Evolutionary conservation across 2,888 invertebrate genomes (phyloP).

Genomic region (Serripes groenlandicus): DNA sequence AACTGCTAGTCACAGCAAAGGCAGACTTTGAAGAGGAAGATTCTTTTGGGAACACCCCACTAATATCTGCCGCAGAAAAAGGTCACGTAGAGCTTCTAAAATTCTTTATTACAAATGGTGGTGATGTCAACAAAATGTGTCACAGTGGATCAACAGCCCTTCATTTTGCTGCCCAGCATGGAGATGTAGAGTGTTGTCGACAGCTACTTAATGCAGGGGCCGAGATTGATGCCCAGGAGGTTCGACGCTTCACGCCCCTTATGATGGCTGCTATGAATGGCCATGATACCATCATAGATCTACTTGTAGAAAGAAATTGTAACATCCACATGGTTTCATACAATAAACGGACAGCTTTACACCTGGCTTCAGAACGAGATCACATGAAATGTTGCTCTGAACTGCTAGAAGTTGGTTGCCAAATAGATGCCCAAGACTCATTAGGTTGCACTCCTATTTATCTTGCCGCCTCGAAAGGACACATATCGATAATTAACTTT

Average conservation of each 20-base stretch:
- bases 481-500: slow-evolving; percentile 75
- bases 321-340: slow-evolving; percentile 82
- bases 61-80: slow-evolving; percentile 82
- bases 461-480: slow-evolving; percentile 82
- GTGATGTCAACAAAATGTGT: slow-evolving; percentile 81
- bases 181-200: slow-evolving; percentile 77
- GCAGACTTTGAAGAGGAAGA: slow-evolving; percentile 82
- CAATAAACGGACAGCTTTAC: slow-evolving; percentile 81
- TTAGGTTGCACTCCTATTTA: slow-evolving; percentile 82
- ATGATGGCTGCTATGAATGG: slow-evolving; percentile 85
- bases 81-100: slow-evolving; percentile 79
- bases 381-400: slow-evolving; percentile 74
- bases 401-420: slow-evolving; percentile 77
- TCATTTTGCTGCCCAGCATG: slow-evolving; percentile 81
- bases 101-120: slow-evolving; percentile 74
- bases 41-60: slow-evolving; percentile 81
- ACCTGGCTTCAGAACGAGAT: slow-evolving; percentile 81
- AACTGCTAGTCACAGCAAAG: slow-evolving; percentile 75
- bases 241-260: slow-evolving; percentile 83
- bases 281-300: slow-evolving; percentile 76
- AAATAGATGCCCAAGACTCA: slow-evolving; percentile 80
- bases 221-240: slow-evolving; percentile 83
- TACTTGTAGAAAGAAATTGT: slow-evolving; percentile 79
- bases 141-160: slow-evolving; percentile 81
- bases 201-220: slow-evolving; percentile 79